Base-by-base conservation (phyloP, 2,113 vertebrate genomes). In the Pygathrix nemaeus region DNA sequence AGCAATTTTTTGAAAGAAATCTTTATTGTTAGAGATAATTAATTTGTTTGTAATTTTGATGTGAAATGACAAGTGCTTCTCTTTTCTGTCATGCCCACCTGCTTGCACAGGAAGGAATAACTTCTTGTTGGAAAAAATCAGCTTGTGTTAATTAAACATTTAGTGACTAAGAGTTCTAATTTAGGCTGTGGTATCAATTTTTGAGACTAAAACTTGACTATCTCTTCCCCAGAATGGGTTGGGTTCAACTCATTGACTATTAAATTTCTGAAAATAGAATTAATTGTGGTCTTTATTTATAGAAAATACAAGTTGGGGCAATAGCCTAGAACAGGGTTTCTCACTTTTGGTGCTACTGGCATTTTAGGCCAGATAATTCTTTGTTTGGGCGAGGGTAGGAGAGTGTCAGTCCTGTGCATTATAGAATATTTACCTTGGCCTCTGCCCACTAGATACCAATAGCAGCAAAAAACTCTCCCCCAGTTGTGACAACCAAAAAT, bases 31-130 rank as follows among this genome's bases (percentile, higher is more conserved):
- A 72, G 45, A 64, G 55, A 68, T 85, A 79, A 73, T 72, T 84
- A 7, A 72, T 68, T 94, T 91, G 73, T 38, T n/a, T 90, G 86
- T 90, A 86, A 55, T 76, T 88, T 79, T 88, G 55, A 88, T 52
- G 5, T 94, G 23, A 83, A 88, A 5, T 83, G 76, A 91, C 21
- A 75, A 88, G 6, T 92, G 70, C 27, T 78, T 88, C 68, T 48
- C 40, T 32, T 83, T 61, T 64, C 57, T 55, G 43, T 59, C 68
- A 92, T 61, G 17, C 12, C 5, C 59, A 83, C 72, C 40, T 94
- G 30, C 68, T 82, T 88, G 1, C 78, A 88, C 23, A 78, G 88
- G n/a, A 82, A 88, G 50, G 61, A 88, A 61, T 83, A 96, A 88
- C 35, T 89, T 87, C 66, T 66, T 94, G 10, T 68, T 68, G 68